Conservation (phyloP, 2,113 vertebrate species). For the Antechinus flavipes region DNA sequence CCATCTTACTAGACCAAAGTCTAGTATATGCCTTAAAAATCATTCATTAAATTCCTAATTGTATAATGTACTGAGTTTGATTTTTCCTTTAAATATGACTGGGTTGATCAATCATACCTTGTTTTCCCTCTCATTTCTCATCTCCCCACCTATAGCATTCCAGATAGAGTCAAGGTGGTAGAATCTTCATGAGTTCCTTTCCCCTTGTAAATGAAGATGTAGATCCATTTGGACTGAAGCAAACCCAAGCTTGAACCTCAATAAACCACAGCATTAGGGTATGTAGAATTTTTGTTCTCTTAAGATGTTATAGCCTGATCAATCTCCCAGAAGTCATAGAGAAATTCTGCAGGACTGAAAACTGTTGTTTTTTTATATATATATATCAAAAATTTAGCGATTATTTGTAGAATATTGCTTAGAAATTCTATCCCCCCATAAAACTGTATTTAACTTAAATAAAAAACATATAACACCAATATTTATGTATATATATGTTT, state of each 20-base stretch:
- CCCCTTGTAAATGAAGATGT: background rate
- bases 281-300: background rate
- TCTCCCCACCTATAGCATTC: background rate
- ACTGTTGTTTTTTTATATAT: background rate
- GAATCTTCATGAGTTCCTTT: background rate
- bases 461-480: background rate
- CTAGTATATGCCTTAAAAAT: background rate
- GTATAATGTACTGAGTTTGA: background rate
- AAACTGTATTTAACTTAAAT: background rate
- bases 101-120: background rate
- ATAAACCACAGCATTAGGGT: background rate
- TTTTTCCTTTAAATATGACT: background rate
- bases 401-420: background rate
- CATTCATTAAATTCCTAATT: background rate
- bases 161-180: background rate
- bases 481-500: background rate
- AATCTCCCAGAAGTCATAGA: background rate
- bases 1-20: background rate
- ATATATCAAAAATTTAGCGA: background rate
- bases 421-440: background rate
- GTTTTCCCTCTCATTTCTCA: background rate
- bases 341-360: background rate
- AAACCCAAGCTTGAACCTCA: background rate
- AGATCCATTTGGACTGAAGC: background rate
- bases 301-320: background rate